These are phyloP conservation scores for Paramisgurnus dabryanus DNA, from an alignment of 2,113 vertebrate species.

Conservation along the genomic window DNA sequence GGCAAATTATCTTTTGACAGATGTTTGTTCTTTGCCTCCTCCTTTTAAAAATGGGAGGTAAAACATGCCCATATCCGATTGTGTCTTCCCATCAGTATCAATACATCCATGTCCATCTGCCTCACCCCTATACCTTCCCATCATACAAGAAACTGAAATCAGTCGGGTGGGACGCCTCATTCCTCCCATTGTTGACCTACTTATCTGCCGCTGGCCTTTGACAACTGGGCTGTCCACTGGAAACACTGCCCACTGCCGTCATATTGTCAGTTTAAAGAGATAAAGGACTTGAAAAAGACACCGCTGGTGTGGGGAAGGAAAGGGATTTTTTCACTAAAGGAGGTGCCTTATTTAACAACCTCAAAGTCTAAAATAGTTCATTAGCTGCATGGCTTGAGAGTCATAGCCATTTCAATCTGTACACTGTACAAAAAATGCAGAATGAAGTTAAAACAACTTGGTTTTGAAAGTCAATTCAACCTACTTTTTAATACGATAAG, in stretches of 20 bases:
- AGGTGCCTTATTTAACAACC: neutral
- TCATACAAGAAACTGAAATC: slow-evolving; percentile 1
- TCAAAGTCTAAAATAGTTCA: neutral
- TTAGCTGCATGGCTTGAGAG: slow-evolving; percentile 1
- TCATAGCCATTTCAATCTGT: neutral
- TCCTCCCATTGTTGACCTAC: slow-evolving; percentile 19
- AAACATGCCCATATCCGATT: neutral
- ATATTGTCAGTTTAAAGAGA: slow-evolving; percentile 14
- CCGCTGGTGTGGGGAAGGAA: slow-evolving; percentile 3
- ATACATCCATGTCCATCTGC: neutral
- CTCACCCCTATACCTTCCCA: neutral
- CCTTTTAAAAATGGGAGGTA: neutral
- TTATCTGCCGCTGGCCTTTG: slow-evolving; percentile 18
- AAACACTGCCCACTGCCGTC: slow-evolving; percentile 5
- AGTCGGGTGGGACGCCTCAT: slow-evolving; percentile 3
- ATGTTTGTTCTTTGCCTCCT: neutral
- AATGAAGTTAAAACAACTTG: no score
- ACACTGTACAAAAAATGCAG: no score
- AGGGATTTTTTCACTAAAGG: neutral
- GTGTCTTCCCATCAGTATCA: neutral
- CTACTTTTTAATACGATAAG: no score
- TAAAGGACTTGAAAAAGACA: neutral
- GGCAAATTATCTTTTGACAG: neutral
- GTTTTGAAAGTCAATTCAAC: no score
- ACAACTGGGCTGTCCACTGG: slow-evolving; percentile 7